Percentiles rank a stretch among this genome's conserved stretches.
phyloP scores from a whole-genome alignment of 2,797 vertebrate species.

The Pygocentrus nattereri region DNA sequence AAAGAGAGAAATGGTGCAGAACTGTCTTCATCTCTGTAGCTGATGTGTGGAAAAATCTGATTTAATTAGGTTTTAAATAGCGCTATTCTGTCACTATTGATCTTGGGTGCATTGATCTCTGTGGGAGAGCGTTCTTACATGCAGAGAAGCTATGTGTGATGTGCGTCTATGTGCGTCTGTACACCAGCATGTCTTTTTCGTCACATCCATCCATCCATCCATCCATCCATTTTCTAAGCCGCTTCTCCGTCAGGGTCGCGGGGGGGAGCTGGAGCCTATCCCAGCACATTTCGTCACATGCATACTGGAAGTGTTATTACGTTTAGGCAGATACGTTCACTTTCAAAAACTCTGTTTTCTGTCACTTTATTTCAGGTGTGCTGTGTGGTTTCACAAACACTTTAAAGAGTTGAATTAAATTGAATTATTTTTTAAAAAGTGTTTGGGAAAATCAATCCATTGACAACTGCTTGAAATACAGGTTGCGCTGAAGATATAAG shows the following conservation, averaged over 20 bases:
- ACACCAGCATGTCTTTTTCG: neutral
- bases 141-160: neutral
- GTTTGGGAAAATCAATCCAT: too few relatives aligned
- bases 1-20: neutral
- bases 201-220: too few relatives aligned
- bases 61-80: slow-evolving; percentile 1
- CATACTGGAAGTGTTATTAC: neutral
- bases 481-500: slow-evolving; percentile 7
- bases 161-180: slow-evolving; percentile 10
- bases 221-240: too few relatives aligned
- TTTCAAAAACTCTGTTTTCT: neutral
- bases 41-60: neutral
- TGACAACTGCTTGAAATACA: slow-evolving; percentile 22
- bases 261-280: too few relatives aligned
- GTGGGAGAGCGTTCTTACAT: neutral
- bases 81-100: neutral
- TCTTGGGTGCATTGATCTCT: slow-evolving; percentile 1
- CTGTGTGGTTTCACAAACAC: too few relatives aligned
- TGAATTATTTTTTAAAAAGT: too few relatives aligned
- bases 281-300: neutral
- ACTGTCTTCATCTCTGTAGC: neutral
- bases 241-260: too few relatives aligned
- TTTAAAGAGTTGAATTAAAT: too few relatives aligned
- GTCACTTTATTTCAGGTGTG: too few relatives aligned
- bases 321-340: neutral